Evolutionary conservation across 2,888 invertebrate species (phyloP), one percentile per base, ranked within the genome.

Genomic region (Melanotus villosus): DNA sequence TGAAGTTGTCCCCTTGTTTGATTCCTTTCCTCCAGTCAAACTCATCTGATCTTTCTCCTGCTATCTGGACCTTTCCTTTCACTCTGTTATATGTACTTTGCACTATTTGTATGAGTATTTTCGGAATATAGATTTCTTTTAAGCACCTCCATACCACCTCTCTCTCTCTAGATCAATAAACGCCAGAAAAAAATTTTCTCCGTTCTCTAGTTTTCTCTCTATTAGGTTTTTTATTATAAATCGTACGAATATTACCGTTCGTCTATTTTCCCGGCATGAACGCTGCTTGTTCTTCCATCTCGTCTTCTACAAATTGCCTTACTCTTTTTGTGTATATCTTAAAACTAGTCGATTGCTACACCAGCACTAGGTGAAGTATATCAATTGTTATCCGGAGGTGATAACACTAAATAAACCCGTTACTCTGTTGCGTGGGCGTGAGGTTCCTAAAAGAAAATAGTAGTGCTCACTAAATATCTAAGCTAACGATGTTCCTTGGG

Each of bases 11-110:
- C 18, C 43, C 10, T 10, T 43, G 43, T 16, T 43, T 26, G 16
- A 38, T 58, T 19, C 23, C 41, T 34, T 36, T 19, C 2, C 36
- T 36, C 36, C 18, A 19, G 23, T 34, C 21, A 12, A 36, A 57
- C 16, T 12, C 21, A 12, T 57, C 19, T 41, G 36, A 50, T 68
- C 56, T 74, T 23, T n/a, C 50, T 23, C 50, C 50, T 50, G 12
- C 50, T 50, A 50, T 16, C 16, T 50, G 23, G 5, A 59, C 65
- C 70, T 75, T 47, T 75, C 75, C 64, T 76, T 75, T 67, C 73
- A 67, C 56, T 74, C 43, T 75, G 73, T 75, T 73, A 73, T 76
- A 74, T 73, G 68, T 57, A 75, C 74, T 75, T 77, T 75, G 54
- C 74, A 70, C 67, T 74, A 68, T 73, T 74, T 60, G 9, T 76